A percentile compares a stretch with the other conserved stretches of the same genome.
phyloP scores from a whole-genome alignment of 2,113 vertebrate genomes.

The Notothenia coriiceps region DNA sequence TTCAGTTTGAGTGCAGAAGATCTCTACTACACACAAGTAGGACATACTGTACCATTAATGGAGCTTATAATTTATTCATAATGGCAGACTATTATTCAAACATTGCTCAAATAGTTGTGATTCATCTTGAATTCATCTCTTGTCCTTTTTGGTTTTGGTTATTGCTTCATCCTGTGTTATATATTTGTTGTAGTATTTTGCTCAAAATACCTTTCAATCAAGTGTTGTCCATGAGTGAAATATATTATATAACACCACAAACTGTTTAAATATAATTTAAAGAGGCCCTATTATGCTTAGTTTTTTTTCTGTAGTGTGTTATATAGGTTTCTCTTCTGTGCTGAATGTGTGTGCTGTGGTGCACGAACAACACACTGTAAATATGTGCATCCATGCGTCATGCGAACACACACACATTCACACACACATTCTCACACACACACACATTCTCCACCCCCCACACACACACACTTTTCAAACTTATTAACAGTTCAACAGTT shows the following conservation, averaged over 20 bases:
- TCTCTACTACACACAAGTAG: not conserved
- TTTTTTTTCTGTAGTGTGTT: no score
- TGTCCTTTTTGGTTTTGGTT: no score
- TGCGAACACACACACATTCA: not conserved
- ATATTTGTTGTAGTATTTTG: no score
- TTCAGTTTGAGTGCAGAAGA: not conserved
- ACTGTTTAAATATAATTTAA: not conserved
- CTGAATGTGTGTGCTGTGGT: no score
- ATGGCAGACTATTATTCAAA: no score
- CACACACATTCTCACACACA: not conserved
- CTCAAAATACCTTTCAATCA: not conserved
- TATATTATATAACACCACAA: not conserved
- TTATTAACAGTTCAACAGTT: constrained; percentile 32
- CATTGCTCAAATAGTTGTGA: no score
- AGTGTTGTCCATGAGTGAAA: not conserved
- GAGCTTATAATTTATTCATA: no score
- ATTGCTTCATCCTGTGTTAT: no score
- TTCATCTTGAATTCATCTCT: no score
- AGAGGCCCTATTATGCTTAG: no score
- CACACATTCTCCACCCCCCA: not conserved
- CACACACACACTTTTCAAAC: constrained; percentile 26
- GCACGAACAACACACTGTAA: not conserved
- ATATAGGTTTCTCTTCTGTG: not conserved
- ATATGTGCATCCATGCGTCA: not conserved
- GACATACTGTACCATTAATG: no score